Percentiles rank a stretch among this genome's conserved stretches.
Evolutionary conservation across 2,797 vertebrate genomes (phyloP).

Genomic region (Hippoglossus hippoglossus): DNA sequence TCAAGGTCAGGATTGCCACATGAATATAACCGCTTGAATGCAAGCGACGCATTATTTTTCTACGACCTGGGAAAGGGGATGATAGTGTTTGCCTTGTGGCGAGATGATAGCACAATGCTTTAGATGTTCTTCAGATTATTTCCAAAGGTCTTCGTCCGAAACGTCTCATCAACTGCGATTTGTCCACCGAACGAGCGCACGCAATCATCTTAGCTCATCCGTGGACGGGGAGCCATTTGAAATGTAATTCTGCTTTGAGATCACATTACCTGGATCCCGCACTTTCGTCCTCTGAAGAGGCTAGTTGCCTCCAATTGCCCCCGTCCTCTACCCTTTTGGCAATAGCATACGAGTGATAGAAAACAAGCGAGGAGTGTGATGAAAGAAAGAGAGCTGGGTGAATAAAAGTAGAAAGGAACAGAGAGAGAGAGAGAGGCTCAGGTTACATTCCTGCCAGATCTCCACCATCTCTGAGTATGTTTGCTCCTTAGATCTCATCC

Average conservation of each 20-base stretch:
- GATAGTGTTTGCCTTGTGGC: conserved; percentile 43
- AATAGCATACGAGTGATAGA: conserved; percentile 32
- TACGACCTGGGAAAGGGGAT: conserved; percentile 33
- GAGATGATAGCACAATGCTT: conserved; percentile 36
- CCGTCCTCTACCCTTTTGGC: conserved; percentile 33
- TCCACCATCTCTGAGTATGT: conserved; percentile 44
- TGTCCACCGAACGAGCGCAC: conserved; percentile 28
- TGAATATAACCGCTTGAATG: conserved; percentile 42
- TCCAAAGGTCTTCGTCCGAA: conserved; percentile 53
- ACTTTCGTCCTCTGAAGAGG: conserved; percentile 50
- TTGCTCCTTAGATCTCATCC: conserved; percentile 27
- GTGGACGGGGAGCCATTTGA: conserved; percentile 56
- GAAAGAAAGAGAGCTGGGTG: neutral
- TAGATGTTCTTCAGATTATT: conserved; percentile 55
- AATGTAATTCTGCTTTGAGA: conserved; percentile 68
- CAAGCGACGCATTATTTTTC: conserved; percentile 44
- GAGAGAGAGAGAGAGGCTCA: conserved; percentile 42
- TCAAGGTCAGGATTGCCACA: conserved; percentile 67
- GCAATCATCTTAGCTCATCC: conserved; percentile 53
- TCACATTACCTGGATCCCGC: conserved; percentile 60
- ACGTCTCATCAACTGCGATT: conserved; percentile 31
- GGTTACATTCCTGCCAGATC: conserved; percentile 55
- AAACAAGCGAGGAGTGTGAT: conserved; percentile 19
- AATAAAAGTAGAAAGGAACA: neutral
- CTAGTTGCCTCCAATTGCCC: conserved; percentile 44